Conservation (phyloP, 2,113 vertebrate genomes). For the Acrocephalus arundinaceus region DNA sequence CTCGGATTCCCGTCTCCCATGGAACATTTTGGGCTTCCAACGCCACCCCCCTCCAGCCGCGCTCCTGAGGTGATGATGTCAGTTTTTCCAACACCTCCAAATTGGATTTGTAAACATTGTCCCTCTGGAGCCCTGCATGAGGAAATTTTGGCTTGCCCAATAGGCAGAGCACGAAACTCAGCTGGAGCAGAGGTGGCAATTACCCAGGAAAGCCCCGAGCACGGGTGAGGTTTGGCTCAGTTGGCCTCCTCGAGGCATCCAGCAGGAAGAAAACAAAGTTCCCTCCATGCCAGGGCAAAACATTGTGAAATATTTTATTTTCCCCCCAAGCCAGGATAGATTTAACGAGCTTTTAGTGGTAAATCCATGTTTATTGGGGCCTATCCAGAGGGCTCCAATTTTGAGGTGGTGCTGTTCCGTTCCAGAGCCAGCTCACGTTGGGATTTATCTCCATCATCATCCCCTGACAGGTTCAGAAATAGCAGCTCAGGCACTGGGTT, state of each 20-base stretch:
- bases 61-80: background rate
- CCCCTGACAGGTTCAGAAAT: slow-evolving; percentile 49
- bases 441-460: slow-evolving; percentile 12
- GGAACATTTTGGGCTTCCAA: background rate
- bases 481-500: slow-evolving; percentile 11
- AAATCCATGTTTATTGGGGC: background rate
- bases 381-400: background rate
- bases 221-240: background rate
- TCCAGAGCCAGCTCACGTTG: slow-evolving; percentile 5
- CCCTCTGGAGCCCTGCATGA: background rate
- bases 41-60: background rate
- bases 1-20: background rate
- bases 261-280: background rate
- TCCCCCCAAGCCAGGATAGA: background rate
- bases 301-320: background rate
- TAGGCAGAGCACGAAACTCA: background rate
- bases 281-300: background rate
- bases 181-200: slow-evolving; percentile 2
- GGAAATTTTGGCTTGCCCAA: slow-evolving; percentile 51
- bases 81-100: background rate
- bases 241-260: background rate
- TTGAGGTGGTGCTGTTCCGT: background rate
- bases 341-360: background rate
- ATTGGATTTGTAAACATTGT: background rate
- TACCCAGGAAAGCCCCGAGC: background rate